phyloP scores from a whole-genome alignment of 2,888 invertebrate genomes.

The Aplocera efformata region DNA sequence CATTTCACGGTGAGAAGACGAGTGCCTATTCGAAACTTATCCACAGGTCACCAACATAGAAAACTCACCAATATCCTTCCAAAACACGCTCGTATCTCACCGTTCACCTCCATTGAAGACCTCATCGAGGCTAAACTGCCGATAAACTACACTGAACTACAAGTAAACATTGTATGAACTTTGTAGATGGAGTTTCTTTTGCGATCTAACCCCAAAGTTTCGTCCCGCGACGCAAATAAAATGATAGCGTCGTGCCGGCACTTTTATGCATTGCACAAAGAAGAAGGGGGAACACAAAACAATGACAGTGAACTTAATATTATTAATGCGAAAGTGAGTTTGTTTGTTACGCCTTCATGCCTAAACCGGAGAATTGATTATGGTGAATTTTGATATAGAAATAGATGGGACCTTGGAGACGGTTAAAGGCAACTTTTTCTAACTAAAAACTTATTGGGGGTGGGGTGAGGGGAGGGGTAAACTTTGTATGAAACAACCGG shows the following conservation, averaged over 20 bases:
- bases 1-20: too few relatives aligned
- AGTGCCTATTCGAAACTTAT: slow-evolving; percentile 1
- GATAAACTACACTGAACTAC: slow-evolving; percentile 19
- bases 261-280: slow-evolving; percentile 11
- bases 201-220: slow-evolving; percentile 33
- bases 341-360: too few relatives aligned
- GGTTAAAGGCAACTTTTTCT: too few relatives aligned
- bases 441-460: too few relatives aligned
- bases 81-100: slow-evolving; percentile 17
- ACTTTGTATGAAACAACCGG: too few relatives aligned
- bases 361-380: too few relatives aligned
- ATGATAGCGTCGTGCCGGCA: slow-evolving; percentile 30
- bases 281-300: not conserved
- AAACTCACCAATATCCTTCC: slow-evolving; percentile 6
- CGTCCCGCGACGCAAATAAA: slow-evolving; percentile 35
- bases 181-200: slow-evolving; percentile 34
- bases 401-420: too few relatives aligned
- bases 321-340: too few relatives aligned
- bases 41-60: slow-evolving; percentile 3
- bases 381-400: too few relatives aligned
- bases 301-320: not conserved
- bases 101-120: slow-evolving; percentile 11
- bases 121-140: slow-evolving; percentile 20
- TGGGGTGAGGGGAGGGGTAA: too few relatives aligned
- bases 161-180: slow-evolving; percentile 33